Conservation (phyloP, 2,797 vertebrate species). For the Schizopygopsis pylzovi region DNA sequence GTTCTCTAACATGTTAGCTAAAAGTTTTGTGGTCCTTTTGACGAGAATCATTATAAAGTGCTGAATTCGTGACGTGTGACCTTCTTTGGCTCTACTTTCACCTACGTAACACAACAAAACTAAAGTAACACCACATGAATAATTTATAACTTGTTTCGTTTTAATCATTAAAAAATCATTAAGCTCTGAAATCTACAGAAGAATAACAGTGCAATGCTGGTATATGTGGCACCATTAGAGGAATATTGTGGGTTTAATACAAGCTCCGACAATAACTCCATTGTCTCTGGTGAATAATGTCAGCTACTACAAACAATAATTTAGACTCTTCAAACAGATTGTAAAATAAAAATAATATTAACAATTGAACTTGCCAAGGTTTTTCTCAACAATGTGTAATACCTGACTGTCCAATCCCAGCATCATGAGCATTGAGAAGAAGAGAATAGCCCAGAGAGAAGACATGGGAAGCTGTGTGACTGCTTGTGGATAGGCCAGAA, state of each 20-base stretch:
- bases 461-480: constrained; percentile 91
- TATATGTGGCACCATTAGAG: not conserved
- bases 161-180: constrained; percentile 3
- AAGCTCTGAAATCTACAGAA: not conserved
- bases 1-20: not conserved
- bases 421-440: constrained; percentile 96
- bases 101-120: constrained; percentile 3
- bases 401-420: constrained; percentile 91
- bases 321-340: not conserved
- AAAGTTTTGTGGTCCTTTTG: not conserved
- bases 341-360: not conserved
- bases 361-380: not conserved
- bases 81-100: not conserved
- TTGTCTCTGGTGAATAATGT: not conserved
- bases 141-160: not conserved
- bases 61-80: not conserved
- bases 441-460: constrained; percentile 90
- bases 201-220: not conserved
- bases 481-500: constrained; percentile 90
- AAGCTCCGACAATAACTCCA: not conserved
- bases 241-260: not conserved
- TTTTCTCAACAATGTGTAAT: not conserved
- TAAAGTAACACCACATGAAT: not conserved
- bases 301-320: not conserved
- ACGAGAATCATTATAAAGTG: not conserved